These are phyloP conservation scores for Pyrrhosoma nymphula DNA, from an alignment of 2,888 invertebrate species.

Conservation along the genomic window DNA sequence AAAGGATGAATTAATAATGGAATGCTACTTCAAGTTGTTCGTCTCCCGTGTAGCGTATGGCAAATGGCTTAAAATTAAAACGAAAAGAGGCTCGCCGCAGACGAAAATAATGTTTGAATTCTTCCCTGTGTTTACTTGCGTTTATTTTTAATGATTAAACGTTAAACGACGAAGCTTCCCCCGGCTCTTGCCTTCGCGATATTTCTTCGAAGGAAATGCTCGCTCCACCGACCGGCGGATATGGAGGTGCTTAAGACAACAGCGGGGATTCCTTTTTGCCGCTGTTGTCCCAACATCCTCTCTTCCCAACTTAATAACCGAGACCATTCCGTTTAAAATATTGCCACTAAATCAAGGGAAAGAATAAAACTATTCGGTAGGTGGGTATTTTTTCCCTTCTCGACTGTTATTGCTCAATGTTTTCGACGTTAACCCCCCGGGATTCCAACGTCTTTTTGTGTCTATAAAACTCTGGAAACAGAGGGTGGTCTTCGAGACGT, in stretches of 20 bases:
- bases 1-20: neutral
- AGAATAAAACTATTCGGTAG: conserved; percentile 11
- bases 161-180: conserved; percentile 20
- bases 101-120: neutral
- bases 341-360: conserved; percentile 4
- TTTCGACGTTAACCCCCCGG: neutral
- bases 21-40: neutral
- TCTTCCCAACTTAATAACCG: conserved; percentile 29
- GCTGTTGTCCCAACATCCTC: neutral
- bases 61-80: neutral
- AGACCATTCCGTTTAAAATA: neutral
- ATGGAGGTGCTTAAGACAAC: conserved; percentile 31
- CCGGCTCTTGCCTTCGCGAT: neutral
- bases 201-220: conserved; percentile 11
- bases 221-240: conserved; percentile 4
- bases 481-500: neutral
- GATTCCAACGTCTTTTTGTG: neutral
- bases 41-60: neutral
- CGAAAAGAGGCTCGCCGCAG: neutral
- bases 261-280: conserved; percentile 10
- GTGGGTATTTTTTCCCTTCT: neutral
- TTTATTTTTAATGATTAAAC: conserved; percentile 28
- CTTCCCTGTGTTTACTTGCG: neutral
- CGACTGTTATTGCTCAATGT: neutral
- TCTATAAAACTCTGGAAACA: neutral